Evolutionary conservation across 2,113 vertebrate genomes (phyloP), one percentile per base, ranked within the genome.

Genomic region (Neolamprologus tretocephalus): DNA sequence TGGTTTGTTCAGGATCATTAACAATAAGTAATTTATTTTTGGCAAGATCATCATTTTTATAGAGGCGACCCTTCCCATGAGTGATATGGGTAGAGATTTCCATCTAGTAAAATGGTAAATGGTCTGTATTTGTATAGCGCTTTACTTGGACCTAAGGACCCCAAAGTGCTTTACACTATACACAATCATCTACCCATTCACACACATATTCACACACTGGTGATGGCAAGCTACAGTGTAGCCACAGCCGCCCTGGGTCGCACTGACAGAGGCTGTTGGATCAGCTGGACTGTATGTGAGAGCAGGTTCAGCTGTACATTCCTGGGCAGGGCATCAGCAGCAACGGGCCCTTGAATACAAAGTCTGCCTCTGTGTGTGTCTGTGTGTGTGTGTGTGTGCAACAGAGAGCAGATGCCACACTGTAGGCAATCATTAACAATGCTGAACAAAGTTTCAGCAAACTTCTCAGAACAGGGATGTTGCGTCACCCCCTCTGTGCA

Each of bases 341-440:
- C 51, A 61, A 90, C 71, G 61, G 53, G 61, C 51, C 28, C 89
- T 40, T 49, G 71, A 89, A 92, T 86, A 90, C 91, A 92, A 90
- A 92, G 93, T 94, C 47, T 23, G 51, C 58, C 16, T 63, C 5
- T 63, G 16, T 63, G 57, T 61, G 57, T 58, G 55, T 57, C 0
- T 63, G 73, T 42, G 49, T 33, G 31, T 23, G 71, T 61, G 83
- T 61, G 71, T 51, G 63, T 47, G 37, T 23, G 85, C 55, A 66
- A 17, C 45, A 12, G 17, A 16, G 49, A 28, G 71, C 10, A 58
- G 86, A 91, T 89, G 88, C 80, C 45, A 31, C 55, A 10, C 51
- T 47, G 12, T 49, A 73, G 89, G 42, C 47, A 95, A 93, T 94
- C 51, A 94, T 95, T 96, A 93, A 94, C 94, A 85, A 9, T 28